Evolutionary conservation across 2,113 vertebrate genomes (phyloP).

Genomic region (Oceanites oceanicus): DNA sequence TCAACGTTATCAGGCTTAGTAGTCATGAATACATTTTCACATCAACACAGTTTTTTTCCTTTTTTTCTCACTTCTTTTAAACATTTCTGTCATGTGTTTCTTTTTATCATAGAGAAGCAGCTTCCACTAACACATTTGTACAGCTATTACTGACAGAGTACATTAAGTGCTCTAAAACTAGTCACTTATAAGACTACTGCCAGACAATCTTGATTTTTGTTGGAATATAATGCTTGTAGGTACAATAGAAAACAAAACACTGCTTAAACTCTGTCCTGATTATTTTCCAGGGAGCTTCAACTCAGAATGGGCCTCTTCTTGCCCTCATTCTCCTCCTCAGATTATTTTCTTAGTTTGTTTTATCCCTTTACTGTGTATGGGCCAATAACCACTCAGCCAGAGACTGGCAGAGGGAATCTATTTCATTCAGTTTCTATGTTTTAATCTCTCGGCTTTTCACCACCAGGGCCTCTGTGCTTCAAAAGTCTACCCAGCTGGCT

Average conservation of each 20-base stretch:
- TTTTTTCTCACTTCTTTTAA: background rate
- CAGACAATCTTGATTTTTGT: background rate
- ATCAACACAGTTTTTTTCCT: background rate
- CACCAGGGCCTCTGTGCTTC: background rate
- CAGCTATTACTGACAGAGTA: background rate
- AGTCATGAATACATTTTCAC: background rate
- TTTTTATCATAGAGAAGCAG: background rate
- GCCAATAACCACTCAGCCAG: background rate
- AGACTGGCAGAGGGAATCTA: background rate
- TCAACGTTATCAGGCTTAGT: background rate
- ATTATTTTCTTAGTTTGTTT: background rate
- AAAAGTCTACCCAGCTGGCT: background rate
- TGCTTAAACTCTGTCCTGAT: background rate
- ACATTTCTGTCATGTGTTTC: background rate
- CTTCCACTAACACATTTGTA: background rate
- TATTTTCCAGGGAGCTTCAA: background rate
- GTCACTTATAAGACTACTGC: background rate
- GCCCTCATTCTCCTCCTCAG: background rate
- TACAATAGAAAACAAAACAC: background rate
- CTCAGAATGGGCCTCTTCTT: background rate
- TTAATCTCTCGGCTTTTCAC: background rate
- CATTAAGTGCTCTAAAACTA: background rate
- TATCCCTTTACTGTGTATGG: background rate
- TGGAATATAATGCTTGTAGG: background rate
- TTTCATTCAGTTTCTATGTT: background rate